These are phyloP conservation scores for Eudemis profundana DNA, from an alignment of 2,888 invertebrate species.

Conservation along the genomic window DNA sequence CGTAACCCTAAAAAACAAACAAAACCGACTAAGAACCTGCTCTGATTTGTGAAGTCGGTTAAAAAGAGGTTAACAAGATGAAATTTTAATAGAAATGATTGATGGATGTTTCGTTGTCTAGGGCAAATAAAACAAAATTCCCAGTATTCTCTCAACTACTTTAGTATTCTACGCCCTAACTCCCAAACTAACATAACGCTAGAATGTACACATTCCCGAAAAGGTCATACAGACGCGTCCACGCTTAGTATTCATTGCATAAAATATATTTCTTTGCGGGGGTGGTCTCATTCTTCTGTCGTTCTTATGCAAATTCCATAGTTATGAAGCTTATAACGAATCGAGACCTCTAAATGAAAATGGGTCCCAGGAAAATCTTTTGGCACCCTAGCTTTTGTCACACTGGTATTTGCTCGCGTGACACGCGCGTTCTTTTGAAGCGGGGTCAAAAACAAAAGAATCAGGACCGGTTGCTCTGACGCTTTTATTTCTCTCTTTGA, in stretches of 20 bases:
- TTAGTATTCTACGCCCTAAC: slow-evolving; percentile 17
- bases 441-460: slow-evolving; percentile 12
- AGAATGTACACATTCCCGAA: slow-evolving; percentile 14
- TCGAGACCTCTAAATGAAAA: slow-evolving; percentile 44
- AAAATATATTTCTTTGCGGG: slow-evolving; percentile 33
- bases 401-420: slow-evolving; percentile 4
- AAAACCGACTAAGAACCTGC: no score
- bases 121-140: no score
- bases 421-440: slow-evolving; percentile 5
- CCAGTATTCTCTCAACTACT: slow-evolving; percentile 13
- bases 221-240: slow-evolving; percentile 26
- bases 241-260: slow-evolving; percentile 39
- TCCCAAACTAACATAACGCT: slow-evolving; percentile 8
- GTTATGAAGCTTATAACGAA: slow-evolving; percentile 49
- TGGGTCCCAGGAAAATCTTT: slow-evolving; percentile 23
- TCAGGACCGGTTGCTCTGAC: slow-evolving; percentile 1
- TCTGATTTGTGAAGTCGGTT: no score
- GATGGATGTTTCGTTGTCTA: no score
- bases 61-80: no score
- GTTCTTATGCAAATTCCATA: slow-evolving; percentile 51
- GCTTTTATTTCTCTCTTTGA: slow-evolving; percentile 15
- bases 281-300: slow-evolving; percentile 42
- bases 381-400: slow-evolving; percentile 16
- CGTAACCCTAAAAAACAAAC: no score
- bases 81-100: no score